Percentiles rank a stretch among this genome's conserved stretches.
Evolutionary conservation across 2,888 invertebrate species (phyloP).

Genomic region (Stenoptilia bipunctidactyla): DNA sequence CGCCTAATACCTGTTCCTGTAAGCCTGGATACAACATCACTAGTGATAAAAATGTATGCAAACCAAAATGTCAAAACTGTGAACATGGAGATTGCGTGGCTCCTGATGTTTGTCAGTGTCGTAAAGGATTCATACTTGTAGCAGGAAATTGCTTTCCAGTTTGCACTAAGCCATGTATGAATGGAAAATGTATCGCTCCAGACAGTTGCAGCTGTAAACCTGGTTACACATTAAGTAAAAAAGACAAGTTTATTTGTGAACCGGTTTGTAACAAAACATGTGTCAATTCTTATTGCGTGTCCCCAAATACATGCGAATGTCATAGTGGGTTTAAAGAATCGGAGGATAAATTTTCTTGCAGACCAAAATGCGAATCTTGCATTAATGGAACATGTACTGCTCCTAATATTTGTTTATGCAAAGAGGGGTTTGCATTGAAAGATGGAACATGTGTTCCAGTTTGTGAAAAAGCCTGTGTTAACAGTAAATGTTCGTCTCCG

Average conservation of each 20-base stretch:
- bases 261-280: constrained; percentile 14
- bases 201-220: not conserved
- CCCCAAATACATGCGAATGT: constrained; percentile 17
- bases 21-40: not conserved
- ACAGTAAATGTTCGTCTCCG: constrained; percentile 26
- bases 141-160: not conserved
- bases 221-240: not conserved
- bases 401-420: constrained; percentile 32
- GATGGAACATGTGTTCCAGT: constrained; percentile 18
- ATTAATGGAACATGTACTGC: constrained; percentile 29
- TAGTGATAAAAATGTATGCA: constrained; percentile 13
- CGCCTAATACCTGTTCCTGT: not conserved
- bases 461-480: constrained; percentile 44
- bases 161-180: not conserved
- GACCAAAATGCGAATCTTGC: constrained; percentile 30
- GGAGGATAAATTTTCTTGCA: constrained; percentile 11
- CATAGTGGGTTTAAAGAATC: constrained; percentile 10
- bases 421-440: constrained; percentile 19
- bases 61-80: constrained; percentile 22
- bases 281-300: constrained; percentile 13
- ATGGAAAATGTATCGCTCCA: not conserved
- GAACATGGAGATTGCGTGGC: constrained; percentile 8
- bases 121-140: not conserved
- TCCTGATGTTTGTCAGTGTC: not conserved
- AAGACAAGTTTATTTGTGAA: constrained; percentile 2